These are phyloP conservation scores for Gortyna flavago DNA, from an alignment of 2,888 invertebrate species.

Conservation along the genomic window DNA sequence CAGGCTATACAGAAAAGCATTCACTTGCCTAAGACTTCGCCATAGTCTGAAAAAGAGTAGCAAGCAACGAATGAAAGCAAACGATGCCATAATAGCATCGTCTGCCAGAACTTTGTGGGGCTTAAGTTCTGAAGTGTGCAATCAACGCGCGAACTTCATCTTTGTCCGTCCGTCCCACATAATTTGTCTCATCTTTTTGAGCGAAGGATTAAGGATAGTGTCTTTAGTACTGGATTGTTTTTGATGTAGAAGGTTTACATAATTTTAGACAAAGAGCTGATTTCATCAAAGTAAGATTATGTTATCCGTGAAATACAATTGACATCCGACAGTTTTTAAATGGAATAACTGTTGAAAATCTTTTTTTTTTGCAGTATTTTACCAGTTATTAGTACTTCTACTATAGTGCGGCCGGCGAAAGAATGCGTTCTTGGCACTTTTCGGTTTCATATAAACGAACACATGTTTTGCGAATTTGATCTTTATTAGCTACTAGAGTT, in stretches of 20 bases:
- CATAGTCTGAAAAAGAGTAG: slow-evolving; percentile 35
- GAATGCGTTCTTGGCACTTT: too few relatives aligned
- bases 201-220: slow-evolving; percentile 11
- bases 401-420: too few relatives aligned
- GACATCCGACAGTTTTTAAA: not conserved
- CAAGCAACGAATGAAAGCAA: slow-evolving; percentile 39
- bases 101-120: slow-evolving; percentile 32
- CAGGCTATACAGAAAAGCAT: not conserved
- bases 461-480: too few relatives aligned
- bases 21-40: slow-evolving; percentile 15
- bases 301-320: not conserved
- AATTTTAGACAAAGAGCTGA: too few relatives aligned
- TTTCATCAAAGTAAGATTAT: not conserved
- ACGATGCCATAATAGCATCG: slow-evolving; percentile 44
- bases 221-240: not conserved
- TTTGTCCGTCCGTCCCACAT: too few relatives aligned
- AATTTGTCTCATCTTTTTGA: slow-evolving; percentile 41
- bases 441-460: too few relatives aligned
- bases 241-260: not conserved
- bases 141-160: slow-evolving; percentile 48
- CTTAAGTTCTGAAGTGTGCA: slow-evolving; percentile 50
- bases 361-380: too few relatives aligned
- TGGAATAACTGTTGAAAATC: not conserved
- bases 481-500: too few relatives aligned
- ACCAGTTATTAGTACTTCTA: too few relatives aligned